These are phyloP conservation scores for Dendrolimus pini DNA, from an alignment of 2,888 invertebrate genomes.

Conservation along the genomic window DNA sequence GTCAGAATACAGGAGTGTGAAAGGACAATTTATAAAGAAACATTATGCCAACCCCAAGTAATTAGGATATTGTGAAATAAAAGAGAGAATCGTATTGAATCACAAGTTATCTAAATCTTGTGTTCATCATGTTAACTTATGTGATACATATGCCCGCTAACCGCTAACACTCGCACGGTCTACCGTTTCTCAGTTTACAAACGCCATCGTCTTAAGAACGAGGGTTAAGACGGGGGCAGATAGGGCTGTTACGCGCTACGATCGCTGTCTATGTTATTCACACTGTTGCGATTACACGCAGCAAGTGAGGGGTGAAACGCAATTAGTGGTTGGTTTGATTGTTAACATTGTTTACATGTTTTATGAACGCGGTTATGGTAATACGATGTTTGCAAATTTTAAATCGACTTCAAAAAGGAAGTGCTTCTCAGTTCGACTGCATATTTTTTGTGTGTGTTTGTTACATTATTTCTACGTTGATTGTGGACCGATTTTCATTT, in stretches of 20 bases:
- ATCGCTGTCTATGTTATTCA: not conserved
- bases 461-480: too few relatives aligned
- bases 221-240: conserved; percentile 46
- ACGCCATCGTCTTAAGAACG: conserved; percentile 42
- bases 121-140: too few relatives aligned
- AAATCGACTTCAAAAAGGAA: too few relatives aligned
- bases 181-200: not conserved
- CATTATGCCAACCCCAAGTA: too few relatives aligned
- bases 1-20: too few relatives aligned
- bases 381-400: not conserved
- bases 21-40: too few relatives aligned
- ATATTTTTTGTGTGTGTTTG: too few relatives aligned
- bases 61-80: too few relatives aligned
- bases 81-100: too few relatives aligned
- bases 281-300: conserved; percentile 13
- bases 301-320: conserved; percentile 21
- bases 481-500: too few relatives aligned
- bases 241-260: conserved; percentile 45
- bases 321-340: conserved; percentile 5
- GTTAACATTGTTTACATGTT: conserved; percentile 2
- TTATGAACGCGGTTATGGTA: not conserved
- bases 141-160: conserved; percentile 1
- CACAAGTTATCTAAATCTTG: too few relatives aligned
- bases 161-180: conserved; percentile 5
- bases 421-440: too few relatives aligned